Evolutionary conservation across 2,797 vertebrate genomes (phyloP), one percentile per base, ranked within the genome.

Genomic region (Tragelaphus oryx): DNA sequence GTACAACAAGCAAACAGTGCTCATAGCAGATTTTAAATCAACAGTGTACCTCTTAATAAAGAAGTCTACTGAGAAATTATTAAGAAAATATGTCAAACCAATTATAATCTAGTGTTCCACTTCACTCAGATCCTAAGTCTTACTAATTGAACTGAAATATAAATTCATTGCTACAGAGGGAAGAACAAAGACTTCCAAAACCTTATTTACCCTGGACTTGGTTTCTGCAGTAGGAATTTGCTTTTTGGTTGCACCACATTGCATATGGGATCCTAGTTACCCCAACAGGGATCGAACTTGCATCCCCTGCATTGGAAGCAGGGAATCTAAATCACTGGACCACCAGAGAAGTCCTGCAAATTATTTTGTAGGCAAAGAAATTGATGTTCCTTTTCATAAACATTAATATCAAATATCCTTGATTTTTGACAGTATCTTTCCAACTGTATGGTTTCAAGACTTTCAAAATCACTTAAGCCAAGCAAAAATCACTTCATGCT

Each of bases 21-120:
- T 95, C 78, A 82, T 80, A 95, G 90, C 92, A 87, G 87, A 93
- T 87, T 97, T 97, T 93, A 89, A 96, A 91, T 75, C 84, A 52
- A 88, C 75, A 88, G n/a, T 65, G 59, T 85, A 95, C 28, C 76
- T 91, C 44, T 87, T 85, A 91, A 88, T 71, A 91, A 93, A 83
- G 68, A 76, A 91, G n/a, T 65, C 44, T 81, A 55, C 57, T 83
- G 74, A 91, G 50, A 89, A 89, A 59, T 89, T 82, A 95, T 78
- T 91, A 65, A 83, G 13, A 87, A 95, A 94, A 92, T 33, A 33
- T 41, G 65, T 46, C 89, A 96, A 78, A 81, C 37, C 62, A 82
- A 78, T 55, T 87, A 65, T n/a, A 91, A 54, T n/a, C 68, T 80
- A 89, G 10, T 68, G 48, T 94, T 94, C 59, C 13, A 52, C 41